Evolutionary conservation across 2,888 invertebrate genomes (phyloP).

Genomic region (Drosophila anceps): DNA sequence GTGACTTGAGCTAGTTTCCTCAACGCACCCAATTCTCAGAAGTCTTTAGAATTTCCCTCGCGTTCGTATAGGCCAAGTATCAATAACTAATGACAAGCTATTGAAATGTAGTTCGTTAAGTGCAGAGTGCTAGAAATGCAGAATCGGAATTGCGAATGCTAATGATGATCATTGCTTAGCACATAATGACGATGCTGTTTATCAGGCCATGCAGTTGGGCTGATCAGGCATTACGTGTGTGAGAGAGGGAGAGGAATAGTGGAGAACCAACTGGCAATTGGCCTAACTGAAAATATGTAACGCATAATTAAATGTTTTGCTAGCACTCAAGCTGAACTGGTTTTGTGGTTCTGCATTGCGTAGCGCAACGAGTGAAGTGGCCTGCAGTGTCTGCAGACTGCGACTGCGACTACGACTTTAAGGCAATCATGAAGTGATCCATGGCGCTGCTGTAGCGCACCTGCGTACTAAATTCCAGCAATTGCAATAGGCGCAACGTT

Average conservation of each 20-base stretch:
- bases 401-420: background rate
- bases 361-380: slow-evolving; percentile 23
- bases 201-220: slow-evolving; percentile 48
- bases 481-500: slow-evolving; percentile 21
- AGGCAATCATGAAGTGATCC: slow-evolving; percentile 22
- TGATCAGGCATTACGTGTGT: slow-evolving; percentile 47
- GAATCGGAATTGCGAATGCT: slow-evolving; percentile 24
- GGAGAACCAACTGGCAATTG: slow-evolving; percentile 34
- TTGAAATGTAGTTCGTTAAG: slow-evolving; percentile 15
- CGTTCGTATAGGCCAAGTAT: slow-evolving; percentile 4
- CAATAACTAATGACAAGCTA: slow-evolving; percentile 12
- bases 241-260: background rate
- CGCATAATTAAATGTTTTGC: slow-evolving; percentile 70
- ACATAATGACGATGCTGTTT: slow-evolving; percentile 32
- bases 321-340: slow-evolving; percentile 64
- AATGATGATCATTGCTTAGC: slow-evolving; percentile 13
- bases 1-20: background rate
- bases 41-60: background rate
- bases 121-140: slow-evolving; percentile 25
- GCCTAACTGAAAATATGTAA: slow-evolving; percentile 46
- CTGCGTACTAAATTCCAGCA: slow-evolving; percentile 58
- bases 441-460: slow-evolving; percentile 49
- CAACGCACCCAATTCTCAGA: background rate
- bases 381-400: slow-evolving; percentile 1
- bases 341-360: slow-evolving; percentile 62